These are phyloP conservation scores for Mastigias papua DNA, from an alignment of 30 jellyfish, hydroid and myxozoan genomes.

Conservation along the genomic window DNA sequence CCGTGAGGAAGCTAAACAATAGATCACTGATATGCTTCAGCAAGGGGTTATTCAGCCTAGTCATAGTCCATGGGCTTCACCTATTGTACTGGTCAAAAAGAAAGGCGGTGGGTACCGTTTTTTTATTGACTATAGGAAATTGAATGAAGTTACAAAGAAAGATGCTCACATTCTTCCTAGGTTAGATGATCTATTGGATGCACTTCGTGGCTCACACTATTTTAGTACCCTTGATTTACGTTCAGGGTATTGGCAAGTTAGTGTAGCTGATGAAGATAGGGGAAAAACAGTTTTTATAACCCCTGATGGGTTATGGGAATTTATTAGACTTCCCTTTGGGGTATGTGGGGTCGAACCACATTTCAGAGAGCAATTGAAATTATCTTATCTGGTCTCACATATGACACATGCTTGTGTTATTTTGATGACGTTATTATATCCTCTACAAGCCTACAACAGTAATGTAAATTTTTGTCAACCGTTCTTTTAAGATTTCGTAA, in stretches of 20 bases:
- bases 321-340: conserved; percentile 62
- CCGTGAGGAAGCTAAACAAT: conserved; percentile 44
- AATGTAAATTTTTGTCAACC: conserved; percentile 15
- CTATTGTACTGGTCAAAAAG: conserved; percentile 62
- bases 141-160: conserved; percentile 47
- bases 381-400: conserved; percentile 61
- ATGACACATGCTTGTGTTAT: conserved; percentile 64
- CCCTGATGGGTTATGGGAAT: conserved; percentile 63
- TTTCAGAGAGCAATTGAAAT: conserved; percentile 71
- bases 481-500: conserved; percentile 49
- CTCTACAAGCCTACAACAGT: conserved; percentile 29
- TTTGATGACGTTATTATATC: conserved; percentile 62
- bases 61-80: conserved; percentile 58
- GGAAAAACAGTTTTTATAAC: conserved; percentile 59
- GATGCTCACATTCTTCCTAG: conserved; percentile 74
- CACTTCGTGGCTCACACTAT: conserved; percentile 39
- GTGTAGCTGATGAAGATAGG: conserved; percentile 42
- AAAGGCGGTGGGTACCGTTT: too few species aligned
- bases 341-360: conserved; percentile 65
- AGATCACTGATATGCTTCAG: conserved; percentile 56
- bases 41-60: conserved; percentile 67
- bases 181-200: conserved; percentile 61
- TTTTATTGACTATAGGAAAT: conserved; percentile 57
- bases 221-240: conserved; percentile 63
- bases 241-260: conserved; percentile 73